phyloP scores from a whole-genome alignment of 2,113 vertebrate species.

The Oreochromis aureus region DNA sequence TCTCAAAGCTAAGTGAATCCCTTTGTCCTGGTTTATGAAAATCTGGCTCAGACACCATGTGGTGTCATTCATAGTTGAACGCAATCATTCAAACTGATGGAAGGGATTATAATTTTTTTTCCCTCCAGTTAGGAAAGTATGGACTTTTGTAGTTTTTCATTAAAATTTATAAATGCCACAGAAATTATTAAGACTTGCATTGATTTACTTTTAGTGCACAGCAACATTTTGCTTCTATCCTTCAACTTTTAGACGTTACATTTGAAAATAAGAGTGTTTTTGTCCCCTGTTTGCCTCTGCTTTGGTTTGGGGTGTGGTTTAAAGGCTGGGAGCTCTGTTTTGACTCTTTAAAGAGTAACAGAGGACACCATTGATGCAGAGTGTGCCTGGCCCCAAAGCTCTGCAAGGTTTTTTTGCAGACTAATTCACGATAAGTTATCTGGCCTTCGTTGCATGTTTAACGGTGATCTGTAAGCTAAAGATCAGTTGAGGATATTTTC shows the following conservation, averaged over 20 bases:
- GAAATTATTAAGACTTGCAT: neutral
- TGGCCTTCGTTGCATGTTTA: neutral
- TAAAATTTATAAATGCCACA: neutral
- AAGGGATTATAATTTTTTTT: neutral
- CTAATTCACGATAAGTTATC: neutral
- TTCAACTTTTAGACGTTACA: neutral
- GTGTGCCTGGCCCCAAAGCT: neutral
- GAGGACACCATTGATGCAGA: conserved; percentile 50
- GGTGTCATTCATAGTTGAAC: neutral
- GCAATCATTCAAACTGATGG: neutral
- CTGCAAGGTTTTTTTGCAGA: neutral
- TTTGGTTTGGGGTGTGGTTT: conserved; percentile 48
- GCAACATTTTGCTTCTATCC: neutral
- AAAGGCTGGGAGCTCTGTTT: conserved; percentile 23
- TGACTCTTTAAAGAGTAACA: conserved; percentile 43
- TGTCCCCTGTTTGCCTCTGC: conserved; percentile 14
- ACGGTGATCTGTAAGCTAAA: neutral
- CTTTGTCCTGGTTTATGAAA: neutral
- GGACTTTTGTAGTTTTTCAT: neutral
- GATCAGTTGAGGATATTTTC: neutral
- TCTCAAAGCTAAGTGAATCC: conserved; percentile 13
- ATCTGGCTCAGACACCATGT: neutral
- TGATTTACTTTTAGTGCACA: neutral
- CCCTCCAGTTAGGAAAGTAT: neutral
- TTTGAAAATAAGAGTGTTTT: conserved; percentile 1